phyloP scores from a whole-genome alignment of 2,797 vertebrate genomes.

The Gastrophryne carolinensis region DNA sequence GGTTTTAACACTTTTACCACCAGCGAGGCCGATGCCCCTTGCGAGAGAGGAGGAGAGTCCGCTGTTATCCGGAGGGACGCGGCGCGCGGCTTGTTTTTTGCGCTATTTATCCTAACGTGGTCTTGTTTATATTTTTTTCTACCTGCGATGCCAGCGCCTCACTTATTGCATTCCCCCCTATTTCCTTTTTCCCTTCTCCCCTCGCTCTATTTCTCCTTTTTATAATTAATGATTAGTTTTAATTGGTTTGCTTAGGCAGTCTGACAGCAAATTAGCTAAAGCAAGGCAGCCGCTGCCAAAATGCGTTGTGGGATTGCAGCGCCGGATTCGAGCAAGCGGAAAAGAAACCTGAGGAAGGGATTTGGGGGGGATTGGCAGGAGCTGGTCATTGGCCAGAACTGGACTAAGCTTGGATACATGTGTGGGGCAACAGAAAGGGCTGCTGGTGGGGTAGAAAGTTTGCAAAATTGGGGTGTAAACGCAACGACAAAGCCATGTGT shows the following conservation, averaged over 20 bases:
- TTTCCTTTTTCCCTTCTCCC: constrained; percentile 30
- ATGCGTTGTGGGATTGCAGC: constrained; percentile 53
- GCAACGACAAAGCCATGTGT: too few relatives aligned
- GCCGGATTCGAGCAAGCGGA: constrained; percentile 7
- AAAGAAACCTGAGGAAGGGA: too few relatives aligned
- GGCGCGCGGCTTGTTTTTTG: too few relatives aligned
- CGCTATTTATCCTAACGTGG: too few relatives aligned
- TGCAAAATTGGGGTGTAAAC: too few relatives aligned
- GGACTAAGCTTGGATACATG: too few relatives aligned
- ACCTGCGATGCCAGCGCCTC: constrained; percentile 36
- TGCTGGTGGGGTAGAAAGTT: too few relatives aligned
- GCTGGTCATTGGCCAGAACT: too few relatives aligned
- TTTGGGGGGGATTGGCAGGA: too few relatives aligned
- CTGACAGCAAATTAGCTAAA: constrained; percentile 73
- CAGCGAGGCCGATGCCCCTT: not conserved
- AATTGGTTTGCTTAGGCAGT: constrained; percentile 77
- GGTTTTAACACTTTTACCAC: constrained; percentile 1
- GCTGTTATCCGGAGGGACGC: too few relatives aligned
- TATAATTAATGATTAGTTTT: constrained; percentile 76
- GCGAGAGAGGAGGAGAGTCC: not conserved
- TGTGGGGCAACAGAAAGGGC: too few relatives aligned
- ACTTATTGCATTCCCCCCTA: not conserved
- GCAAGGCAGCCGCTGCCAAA: constrained; percentile 61
- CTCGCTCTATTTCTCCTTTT: constrained; percentile 57
- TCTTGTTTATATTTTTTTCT: not conserved